These are phyloP conservation scores for Spongilla lacustris DNA, from an alignment of 37 sponge, comb jelly and placozoan genomes.

Conservation along the genomic window DNA sequence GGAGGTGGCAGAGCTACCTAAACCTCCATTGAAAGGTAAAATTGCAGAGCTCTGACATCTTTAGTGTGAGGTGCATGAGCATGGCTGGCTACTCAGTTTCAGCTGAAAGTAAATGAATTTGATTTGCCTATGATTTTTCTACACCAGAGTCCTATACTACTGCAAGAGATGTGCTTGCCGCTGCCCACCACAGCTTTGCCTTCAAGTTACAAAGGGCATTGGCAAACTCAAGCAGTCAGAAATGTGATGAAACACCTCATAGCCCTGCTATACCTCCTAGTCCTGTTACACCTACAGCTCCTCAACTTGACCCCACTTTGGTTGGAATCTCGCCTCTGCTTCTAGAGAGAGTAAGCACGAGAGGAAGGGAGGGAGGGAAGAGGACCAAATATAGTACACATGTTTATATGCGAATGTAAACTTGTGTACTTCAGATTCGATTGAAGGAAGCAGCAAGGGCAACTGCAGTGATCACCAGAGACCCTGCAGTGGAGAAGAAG, in stretches of 20 bases:
- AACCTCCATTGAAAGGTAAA: slow-evolving; percentile 48
- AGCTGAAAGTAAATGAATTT: background rate
- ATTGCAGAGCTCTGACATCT: too few relatives aligned
- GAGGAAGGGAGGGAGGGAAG: background rate
- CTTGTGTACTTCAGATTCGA: slow-evolving; percentile 41
- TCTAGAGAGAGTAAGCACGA: slow-evolving; percentile 51
- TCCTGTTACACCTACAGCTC: background rate
- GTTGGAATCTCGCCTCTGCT: slow-evolving; percentile 58
- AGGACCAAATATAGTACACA: background rate
- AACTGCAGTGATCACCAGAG: slow-evolving; percentile 46
- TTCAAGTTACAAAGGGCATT: slow-evolving; percentile 12
- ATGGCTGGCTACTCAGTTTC: too few relatives aligned
- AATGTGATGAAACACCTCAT: background rate
- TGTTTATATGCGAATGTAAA: too few relatives aligned
- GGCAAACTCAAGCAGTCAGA: background rate
- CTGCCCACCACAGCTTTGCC: slow-evolving; percentile 7
- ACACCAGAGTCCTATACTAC: slow-evolving; percentile 30
- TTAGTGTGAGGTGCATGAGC: too few relatives aligned
- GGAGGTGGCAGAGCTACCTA: slow-evolving; percentile 56
- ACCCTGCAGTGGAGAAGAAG: slow-evolving; percentile 43
- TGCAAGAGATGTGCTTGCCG: slow-evolving; percentile 53
- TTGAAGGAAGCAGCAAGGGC: slow-evolving; percentile 57
- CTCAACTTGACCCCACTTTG: slow-evolving; percentile 10
- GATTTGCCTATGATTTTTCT: too few relatives aligned
- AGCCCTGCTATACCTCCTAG: background rate